Evolutionary conservation across 2,113 vertebrate genomes (phyloP).

Genomic region (Polypterus bichir): DNA sequence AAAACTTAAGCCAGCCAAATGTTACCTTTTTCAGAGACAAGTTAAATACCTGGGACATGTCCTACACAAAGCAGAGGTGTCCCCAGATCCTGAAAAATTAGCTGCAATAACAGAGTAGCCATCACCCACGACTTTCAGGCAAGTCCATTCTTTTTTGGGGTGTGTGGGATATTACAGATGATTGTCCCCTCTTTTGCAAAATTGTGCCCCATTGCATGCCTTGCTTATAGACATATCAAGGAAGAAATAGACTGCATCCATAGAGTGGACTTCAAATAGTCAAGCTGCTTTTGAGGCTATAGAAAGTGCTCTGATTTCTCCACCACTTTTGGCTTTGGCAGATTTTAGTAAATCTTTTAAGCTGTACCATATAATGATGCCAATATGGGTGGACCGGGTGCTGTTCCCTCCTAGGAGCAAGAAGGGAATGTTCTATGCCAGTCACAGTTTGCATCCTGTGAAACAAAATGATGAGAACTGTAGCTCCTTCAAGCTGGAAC

Average conservation of each 20-base stretch:
- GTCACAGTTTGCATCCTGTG: not conserved
- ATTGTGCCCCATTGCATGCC: not conserved
- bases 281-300: not conserved
- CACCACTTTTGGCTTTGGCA: not conserved
- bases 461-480: not conserved
- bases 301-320: not conserved
- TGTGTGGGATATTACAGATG: not conserved
- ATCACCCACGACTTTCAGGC: not conserved
- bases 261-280: not conserved
- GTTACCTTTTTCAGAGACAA: not conserved
- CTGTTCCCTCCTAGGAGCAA: not conserved
- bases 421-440: not conserved
- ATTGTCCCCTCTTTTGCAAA: not conserved
- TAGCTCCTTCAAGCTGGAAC: not conserved
- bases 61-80: not conserved
- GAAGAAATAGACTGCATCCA: not conserved
- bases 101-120: not conserved
- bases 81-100: not conserved
- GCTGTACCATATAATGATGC: not conserved
- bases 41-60: not conserved
- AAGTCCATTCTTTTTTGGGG: not conserved
- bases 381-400: not conserved
- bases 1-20: not conserved
- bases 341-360: not conserved
- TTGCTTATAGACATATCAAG: not conserved